phyloP scores from a whole-genome alignment of 1,140 invertebrate genomes.

The Drosophila elegans region DNA sequence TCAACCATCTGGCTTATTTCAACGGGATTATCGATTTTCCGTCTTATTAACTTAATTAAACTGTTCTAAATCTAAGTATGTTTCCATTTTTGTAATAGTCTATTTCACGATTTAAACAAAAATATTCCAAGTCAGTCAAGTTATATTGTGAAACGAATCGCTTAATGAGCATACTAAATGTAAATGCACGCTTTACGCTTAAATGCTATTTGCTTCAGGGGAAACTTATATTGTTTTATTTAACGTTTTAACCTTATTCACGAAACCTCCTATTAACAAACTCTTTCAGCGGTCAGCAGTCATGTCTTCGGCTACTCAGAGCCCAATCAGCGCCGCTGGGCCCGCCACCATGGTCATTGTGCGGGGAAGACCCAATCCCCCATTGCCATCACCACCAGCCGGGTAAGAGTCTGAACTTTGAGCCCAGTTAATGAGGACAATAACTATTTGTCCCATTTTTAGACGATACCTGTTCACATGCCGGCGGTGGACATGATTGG shows the following conservation, averaged over 20 bases:
- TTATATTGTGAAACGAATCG: too few relatives aligned
- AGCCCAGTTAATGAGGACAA: neutral
- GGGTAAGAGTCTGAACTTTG: constrained; percentile 48
- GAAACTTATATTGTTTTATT: too few relatives aligned
- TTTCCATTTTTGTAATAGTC: too few relatives aligned
- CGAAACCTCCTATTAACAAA: too few relatives aligned
- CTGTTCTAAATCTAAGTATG: too few relatives aligned
- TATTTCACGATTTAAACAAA: too few relatives aligned
- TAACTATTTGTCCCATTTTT: constrained; percentile 32
- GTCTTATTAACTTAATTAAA: too few relatives aligned
- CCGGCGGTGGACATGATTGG: constrained; percentile 90
- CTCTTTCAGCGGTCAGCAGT: constrained; percentile 48
- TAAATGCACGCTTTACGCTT: too few relatives aligned
- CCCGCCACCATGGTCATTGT: constrained; percentile 86
- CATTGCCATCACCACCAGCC: constrained; percentile 87
- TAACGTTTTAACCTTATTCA: too few relatives aligned
- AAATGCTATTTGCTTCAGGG: too few relatives aligned
- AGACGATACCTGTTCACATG: constrained; percentile 87
- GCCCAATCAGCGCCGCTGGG: constrained; percentile 88
- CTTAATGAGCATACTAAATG: too few relatives aligned
- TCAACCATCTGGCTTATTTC: neutral
- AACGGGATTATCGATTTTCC: neutral
- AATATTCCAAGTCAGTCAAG: too few relatives aligned
- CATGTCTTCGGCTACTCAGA: constrained; percentile 86
- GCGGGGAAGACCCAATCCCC: constrained; percentile 89